Percentiles rank a stretch among this genome's conserved stretches.
These are phyloP conservation scores for Chrysolina americana DNA, from an alignment of 2,888 invertebrate genomes.

Conservation along the genomic window DNA sequence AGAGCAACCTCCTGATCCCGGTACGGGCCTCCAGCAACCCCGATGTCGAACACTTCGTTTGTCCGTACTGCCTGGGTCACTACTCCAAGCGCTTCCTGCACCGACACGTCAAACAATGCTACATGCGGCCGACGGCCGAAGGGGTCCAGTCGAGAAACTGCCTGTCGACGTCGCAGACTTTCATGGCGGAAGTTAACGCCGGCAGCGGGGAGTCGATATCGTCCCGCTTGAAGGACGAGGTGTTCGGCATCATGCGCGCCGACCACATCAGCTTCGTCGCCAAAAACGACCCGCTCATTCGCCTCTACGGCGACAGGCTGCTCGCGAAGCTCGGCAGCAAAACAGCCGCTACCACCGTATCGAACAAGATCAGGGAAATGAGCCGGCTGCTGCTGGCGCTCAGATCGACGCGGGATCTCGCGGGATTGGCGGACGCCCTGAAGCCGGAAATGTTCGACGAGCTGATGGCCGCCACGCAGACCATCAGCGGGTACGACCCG, in stretches of 20 bases:
- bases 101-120: conserved; percentile 44
- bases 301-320: background rate
- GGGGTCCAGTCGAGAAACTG: conserved; percentile 35
- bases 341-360: background rate
- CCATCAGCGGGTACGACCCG: background rate
- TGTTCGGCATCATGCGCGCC: conserved; percentile 47
- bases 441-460: background rate
- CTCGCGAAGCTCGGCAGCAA: background rate
- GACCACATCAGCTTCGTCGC: conserved; percentile 47
- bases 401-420: background rate
- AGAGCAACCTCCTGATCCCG: conserved; percentile 38
- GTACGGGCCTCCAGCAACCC: conserved; percentile 38
- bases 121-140: conserved; percentile 31
- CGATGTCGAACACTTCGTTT: conserved; percentile 41
- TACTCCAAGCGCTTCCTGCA: conserved; percentile 40
- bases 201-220: conserved; percentile 34
- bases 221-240: conserved; percentile 44
- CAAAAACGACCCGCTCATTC: conserved; percentile 35
- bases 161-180: conserved; percentile 40
- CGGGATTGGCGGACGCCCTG: background rate
- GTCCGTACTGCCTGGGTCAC: conserved; percentile 43
- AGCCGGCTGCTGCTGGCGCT: background rate
- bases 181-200: conserved; percentile 34
- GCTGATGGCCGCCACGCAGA: background rate
- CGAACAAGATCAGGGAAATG: background rate